Evolutionary conservation across 2,888 invertebrate species (phyloP).

Genomic region (Lottia gigantea): DNA sequence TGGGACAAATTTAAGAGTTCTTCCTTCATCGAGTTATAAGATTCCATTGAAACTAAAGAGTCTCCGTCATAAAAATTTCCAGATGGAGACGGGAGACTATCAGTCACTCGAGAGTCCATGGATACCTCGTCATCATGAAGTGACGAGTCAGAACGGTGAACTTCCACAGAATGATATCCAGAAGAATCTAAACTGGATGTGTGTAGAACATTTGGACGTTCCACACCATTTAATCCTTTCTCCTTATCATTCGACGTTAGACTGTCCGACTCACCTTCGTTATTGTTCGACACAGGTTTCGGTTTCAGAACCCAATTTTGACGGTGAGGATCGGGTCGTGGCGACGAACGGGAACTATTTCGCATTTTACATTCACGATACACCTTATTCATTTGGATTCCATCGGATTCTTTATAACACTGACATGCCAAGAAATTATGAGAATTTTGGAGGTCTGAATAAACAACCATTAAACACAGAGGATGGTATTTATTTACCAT

Average conservation of each 20-base stretch:
- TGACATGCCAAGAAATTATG: slow-evolving; percentile 21
- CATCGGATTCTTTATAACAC: slow-evolving; percentile 19
- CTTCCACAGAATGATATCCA: not conserved
- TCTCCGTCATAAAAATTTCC: slow-evolving; percentile 18
- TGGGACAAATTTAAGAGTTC: slow-evolving; percentile 45
- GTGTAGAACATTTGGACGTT: not conserved
- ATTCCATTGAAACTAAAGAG: slow-evolving; percentile 25
- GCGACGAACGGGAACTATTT: slow-evolving; percentile 15
- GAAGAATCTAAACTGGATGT: not conserved
- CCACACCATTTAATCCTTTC: not conserved
- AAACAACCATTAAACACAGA: slow-evolving; percentile 27
- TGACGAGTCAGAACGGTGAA: not conserved
- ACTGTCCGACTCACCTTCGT: not conserved
- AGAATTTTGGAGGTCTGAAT: slow-evolving; percentile 18
- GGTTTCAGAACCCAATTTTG: slow-evolving; percentile 26
- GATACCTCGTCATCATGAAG: slow-evolving; percentile 6
- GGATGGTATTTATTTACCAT: slow-evolving; percentile 24
- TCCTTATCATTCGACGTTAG: slow-evolving; percentile 1
- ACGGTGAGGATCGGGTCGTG: slow-evolving; percentile 19
- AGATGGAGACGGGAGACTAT: slow-evolving; percentile 8
- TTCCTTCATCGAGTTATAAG: slow-evolving; percentile 26
- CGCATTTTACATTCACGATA: slow-evolving; percentile 18
- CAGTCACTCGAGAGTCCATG: slow-evolving; percentile 14
- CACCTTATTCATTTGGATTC: slow-evolving; percentile 13
- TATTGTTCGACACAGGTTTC: slow-evolving; percentile 5